Base-by-base conservation (phyloP, 2,888 invertebrate species). In the Cantharis flavilabris region DNA sequence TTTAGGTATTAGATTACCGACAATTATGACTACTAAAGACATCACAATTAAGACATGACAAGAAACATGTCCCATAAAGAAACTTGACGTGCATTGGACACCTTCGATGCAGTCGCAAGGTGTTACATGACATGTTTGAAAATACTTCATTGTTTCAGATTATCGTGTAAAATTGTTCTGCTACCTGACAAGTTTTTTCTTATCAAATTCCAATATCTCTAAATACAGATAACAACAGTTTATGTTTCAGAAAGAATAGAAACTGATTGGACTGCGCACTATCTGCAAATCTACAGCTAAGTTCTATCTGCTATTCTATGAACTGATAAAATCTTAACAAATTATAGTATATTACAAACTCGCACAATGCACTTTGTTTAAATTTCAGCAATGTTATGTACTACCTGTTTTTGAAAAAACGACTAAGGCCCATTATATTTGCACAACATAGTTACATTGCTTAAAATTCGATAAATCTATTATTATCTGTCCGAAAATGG, bases 101-200 rank as follows among this genome's bases (percentile, higher is more conserved):
- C 76, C 76, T 72, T 69, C 69, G 72, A 62, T 76, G 72, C 69
- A 75, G 67, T 62, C 69, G 76, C 79, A 80, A 80, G 79, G 79
- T 80, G 79, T 80, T 77, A 73, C 77, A 77, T 77, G 79, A 73
- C 77, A 77, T 73, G 79, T 77, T 80, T 77, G 77, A 63, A 77
- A 80, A 76, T 72, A 74, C 62, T 76, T 33, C 71, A 78, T 80
- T 80, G 79, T 80, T 78, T 80, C 79, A 78, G 77, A 78, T 77
- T 76, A 76, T 76, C 76, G 63, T 73, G 73, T 76, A 76, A 75
- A 76, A 78, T 63, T 67, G 72, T 73, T 69, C 72, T 49, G 64
- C 72, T 79, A 79, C 79, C 79, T 79, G 79, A 72, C 73, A 70
- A 65, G n/a, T 49, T 49, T 49, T 75, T 73, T 70, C 71, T 67